phyloP scores from a whole-genome alignment of 2,888 invertebrate species.

The Seladonia tumulorum region DNA sequence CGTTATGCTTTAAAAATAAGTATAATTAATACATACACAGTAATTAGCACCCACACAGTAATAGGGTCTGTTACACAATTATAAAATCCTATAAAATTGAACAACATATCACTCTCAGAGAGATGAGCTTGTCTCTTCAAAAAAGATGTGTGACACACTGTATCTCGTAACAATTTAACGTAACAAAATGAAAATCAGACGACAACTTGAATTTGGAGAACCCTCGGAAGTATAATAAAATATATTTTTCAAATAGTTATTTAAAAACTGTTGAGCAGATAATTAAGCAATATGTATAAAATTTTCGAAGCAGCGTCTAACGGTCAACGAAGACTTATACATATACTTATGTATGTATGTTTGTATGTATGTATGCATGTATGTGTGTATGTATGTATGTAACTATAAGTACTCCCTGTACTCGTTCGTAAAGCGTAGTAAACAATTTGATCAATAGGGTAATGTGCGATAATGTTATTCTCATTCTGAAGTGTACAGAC shows the following conservation, averaged over 20 bases:
- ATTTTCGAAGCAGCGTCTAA: conserved; percentile 23
- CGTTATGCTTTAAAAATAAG: too few relatives aligned
- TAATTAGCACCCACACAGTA: too few relatives aligned
- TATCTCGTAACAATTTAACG: background rate
- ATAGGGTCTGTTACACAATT: too few relatives aligned
- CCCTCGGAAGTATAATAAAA: background rate
- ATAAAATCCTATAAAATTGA: background rate
- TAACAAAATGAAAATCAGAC: background rate
- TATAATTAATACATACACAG: too few relatives aligned
- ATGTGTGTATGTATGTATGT: conserved; percentile 37
- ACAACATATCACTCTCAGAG: background rate
- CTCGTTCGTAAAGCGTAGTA: conserved; percentile 38
- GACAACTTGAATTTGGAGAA: background rate
- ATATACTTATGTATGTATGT: background rate
- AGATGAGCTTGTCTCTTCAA: background rate
- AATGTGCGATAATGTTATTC: conserved; percentile 39
- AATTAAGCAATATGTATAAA: conserved; percentile 22
- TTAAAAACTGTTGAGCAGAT: conserved; percentile 20
- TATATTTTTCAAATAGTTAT: background rate
- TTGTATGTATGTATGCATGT: conserved; percentile 32
- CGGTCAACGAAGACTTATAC: conserved; percentile 39
- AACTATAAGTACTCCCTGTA: conserved; percentile 64
- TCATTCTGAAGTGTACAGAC: conserved; percentile 40
- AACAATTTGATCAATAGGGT: conserved; percentile 34
- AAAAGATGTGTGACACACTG: background rate